These are phyloP conservation scores for Petrocephalus microphthalmus DNA, from an alignment of 2,113 vertebrate genomes.

Conservation along the genomic window DNA sequence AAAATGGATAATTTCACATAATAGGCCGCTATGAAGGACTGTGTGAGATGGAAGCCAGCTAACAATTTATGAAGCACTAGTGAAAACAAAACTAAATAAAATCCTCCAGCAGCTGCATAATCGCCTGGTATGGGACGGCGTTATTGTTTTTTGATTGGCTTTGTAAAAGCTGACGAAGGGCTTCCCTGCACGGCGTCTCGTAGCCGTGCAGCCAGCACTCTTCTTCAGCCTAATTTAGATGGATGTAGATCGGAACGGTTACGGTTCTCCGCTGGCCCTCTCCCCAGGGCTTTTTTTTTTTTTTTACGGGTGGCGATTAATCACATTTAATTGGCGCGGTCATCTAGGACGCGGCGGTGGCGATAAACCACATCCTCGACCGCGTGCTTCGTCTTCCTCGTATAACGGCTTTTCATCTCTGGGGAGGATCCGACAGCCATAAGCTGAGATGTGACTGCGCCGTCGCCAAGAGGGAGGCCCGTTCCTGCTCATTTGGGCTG, in stretches of 20 bases:
- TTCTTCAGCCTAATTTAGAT: not conserved
- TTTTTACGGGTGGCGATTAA: conserved; percentile 40
- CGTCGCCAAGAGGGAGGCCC: conserved; percentile 56
- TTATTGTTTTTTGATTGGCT: not conserved
- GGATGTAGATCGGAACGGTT: not conserved
- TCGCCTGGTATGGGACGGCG: not conserved
- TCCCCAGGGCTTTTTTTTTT: not conserved
- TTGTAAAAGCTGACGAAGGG: not conserved
- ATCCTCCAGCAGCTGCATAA: not conserved
- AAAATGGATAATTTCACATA: not conserved
- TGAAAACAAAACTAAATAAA: not conserved
- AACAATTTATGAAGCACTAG: not conserved
- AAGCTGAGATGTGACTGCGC: conserved; percentile 41
- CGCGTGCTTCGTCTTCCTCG: conserved; percentile 55
- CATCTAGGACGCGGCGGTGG: conserved; percentile 56
- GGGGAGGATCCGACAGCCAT: conserved; percentile 35
- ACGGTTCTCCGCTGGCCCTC: not conserved
- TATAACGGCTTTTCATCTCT: conserved; percentile 51
- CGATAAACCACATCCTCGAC: conserved; percentile 62
- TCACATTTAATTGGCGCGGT: conserved; percentile 72
- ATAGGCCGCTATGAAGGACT: not conserved
- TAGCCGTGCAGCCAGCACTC: not conserved
- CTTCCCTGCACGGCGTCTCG: not conserved
- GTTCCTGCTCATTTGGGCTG: not conserved
- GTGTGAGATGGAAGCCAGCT: not conserved